Evolutionary conservation across 2,797 vertebrate genomes (phyloP).

Genomic region (Eulemur mongoz): DNA sequence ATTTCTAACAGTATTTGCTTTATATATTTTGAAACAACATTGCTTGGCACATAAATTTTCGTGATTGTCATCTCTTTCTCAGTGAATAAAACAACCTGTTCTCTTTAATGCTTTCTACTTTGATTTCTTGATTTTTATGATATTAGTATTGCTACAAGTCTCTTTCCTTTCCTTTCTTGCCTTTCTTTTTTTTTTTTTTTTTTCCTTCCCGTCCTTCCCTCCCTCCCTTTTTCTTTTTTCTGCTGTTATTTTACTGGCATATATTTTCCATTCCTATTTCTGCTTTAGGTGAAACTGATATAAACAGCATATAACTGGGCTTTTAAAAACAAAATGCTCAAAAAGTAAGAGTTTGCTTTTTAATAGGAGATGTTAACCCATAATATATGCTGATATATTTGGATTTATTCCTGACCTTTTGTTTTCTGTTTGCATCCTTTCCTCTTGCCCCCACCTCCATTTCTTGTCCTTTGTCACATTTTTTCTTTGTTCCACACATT

Average conservation of each 20-base stretch:
- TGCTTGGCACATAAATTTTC: slow-evolving; percentile 36
- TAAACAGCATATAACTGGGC: background rate
- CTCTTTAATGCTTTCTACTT: slow-evolving; percentile 19
- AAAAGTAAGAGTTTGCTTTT: slow-evolving; percentile 33
- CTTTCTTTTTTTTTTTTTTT: background rate
- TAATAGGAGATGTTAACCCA: background rate
- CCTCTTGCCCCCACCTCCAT: background rate
- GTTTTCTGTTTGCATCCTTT: background rate
- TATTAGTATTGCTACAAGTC: background rate
- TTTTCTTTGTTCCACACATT: slow-evolving; percentile 11
- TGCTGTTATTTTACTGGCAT: background rate
- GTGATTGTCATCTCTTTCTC: background rate
- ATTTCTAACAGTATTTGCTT: slow-evolving; percentile 19
- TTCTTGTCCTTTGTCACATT: background rate
- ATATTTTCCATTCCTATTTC: slow-evolving; percentile 23
- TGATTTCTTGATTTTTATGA: slow-evolving; percentile 29
- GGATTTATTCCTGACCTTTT: background rate
- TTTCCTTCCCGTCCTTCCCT: background rate
- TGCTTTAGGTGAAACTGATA: slow-evolving; percentile 2
- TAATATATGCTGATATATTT: background rate
- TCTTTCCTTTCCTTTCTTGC: background rate
- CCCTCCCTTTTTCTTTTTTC: background rate
- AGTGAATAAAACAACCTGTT: slow-evolving; percentile 31
- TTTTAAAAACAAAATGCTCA: slow-evolving; percentile 49
- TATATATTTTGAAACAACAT: slow-evolving; percentile 20